Evolutionary conservation across 2,797 vertebrate genomes (phyloP), one percentile per base, ranked within the genome.

Genomic region (Crenuchus spilurus): DNA sequence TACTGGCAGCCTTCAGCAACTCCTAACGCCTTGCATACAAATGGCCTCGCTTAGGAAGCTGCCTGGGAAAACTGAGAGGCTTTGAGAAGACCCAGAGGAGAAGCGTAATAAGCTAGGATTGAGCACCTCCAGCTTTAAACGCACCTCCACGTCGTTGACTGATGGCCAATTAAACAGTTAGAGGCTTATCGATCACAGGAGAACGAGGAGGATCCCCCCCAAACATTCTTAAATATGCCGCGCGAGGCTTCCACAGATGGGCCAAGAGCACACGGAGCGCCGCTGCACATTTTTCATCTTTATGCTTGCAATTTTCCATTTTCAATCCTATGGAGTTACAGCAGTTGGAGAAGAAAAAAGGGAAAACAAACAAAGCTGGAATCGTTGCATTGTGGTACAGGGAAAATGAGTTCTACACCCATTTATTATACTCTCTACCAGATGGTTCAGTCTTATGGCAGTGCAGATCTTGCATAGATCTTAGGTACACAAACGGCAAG

Each of bases 91-190:
- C 90, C 90, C 88, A 72, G 80, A 90, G 89, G 90, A 92, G 77
- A 73, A 83, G 85, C 85, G 87, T 89, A 90, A 91, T 90, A 88
- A 90, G 88, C 87, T 82, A 82, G 86, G 85, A 85, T 85, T 75
- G 85, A 91, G 89, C 88, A 90, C 90, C 90, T 85, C 87, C 79
- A 80, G 88, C 85, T 88, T 91, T 87, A 88, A 88, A 89, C 84
- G 86, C 85, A 83, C 88, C 87, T 85, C 84, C 73, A 77, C 81
- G 88, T 88, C 89, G 86, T 81, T 92, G 92, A 93, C 84, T 92
- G 91, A 93, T 93, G 87, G 91, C 88, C 90, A 93, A 92, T 93
- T 92, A 92, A 88, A 87, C 84, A 88, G 86, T 92, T 86, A 85
- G 78, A 85, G 86, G 66, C 85, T 83, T 91, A 93, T 91, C 89